Conservation (phyloP, 2,888 invertebrate genomes). For the Chymomyza amoena region DNA sequence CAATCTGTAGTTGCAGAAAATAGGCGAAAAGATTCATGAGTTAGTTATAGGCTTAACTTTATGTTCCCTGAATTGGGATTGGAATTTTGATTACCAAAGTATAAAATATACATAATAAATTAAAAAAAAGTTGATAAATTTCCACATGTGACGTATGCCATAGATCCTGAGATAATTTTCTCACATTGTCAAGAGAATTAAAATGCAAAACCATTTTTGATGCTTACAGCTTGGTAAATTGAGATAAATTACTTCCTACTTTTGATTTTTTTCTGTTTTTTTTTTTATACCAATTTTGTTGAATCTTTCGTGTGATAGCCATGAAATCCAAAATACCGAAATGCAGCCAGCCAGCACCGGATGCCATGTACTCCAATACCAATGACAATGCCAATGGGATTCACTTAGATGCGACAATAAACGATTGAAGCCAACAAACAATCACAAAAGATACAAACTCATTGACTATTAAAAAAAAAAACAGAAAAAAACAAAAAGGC, state of each 20-base stretch:
- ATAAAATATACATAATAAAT: not conserved
- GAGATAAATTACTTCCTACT: slow-evolving; percentile 62
- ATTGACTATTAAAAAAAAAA: slow-evolving; percentile 60
- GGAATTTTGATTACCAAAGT: not conserved
- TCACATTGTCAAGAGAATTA: not conserved
- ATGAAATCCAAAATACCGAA: not conserved
- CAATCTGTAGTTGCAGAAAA: too few species aligned
- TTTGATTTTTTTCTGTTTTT: slow-evolving; percentile 1
- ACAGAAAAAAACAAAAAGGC: slow-evolving; percentile 17
- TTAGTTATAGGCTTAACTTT: too few species aligned
- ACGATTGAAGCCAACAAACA: slow-evolving; percentile 35
- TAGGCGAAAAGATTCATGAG: too few species aligned
- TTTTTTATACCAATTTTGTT: not conserved
- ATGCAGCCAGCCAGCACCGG: slow-evolving; percentile 33
- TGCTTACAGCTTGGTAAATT: slow-evolving; percentile 40
- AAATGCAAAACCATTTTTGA: slow-evolving; percentile 46
- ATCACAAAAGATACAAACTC: slow-evolving; percentile 42
- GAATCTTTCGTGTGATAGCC: not conserved
- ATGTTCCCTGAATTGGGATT: too few species aligned
- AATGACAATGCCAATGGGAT: not conserved
- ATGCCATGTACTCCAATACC: slow-evolving; percentile 33
- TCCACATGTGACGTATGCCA: not conserved
- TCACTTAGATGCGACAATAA: slow-evolving; percentile 30
- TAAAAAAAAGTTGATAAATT: not conserved
- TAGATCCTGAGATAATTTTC: not conserved